These are phyloP conservation scores for Andrena cerasifolii DNA, from an alignment of 1,140 invertebrate species.

Conservation along the genomic window DNA sequence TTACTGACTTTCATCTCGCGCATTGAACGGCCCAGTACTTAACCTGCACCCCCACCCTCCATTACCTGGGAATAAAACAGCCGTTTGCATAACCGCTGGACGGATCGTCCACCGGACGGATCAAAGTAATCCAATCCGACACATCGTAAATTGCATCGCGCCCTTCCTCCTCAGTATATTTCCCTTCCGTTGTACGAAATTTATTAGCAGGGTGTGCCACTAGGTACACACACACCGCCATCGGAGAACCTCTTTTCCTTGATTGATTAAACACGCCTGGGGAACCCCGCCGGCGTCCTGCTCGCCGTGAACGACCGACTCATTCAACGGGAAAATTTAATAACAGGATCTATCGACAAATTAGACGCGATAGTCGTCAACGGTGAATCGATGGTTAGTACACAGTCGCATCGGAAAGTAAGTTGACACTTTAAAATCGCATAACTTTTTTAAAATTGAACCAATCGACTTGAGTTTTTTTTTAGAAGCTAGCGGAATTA, in stretches of 20 bases:
- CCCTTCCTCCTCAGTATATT: neutral
- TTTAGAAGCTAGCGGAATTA: too few relatives aligned
- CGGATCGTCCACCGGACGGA: conserved; percentile 10
- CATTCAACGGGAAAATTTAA: conserved; percentile 31
- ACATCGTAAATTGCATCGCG: conserved; percentile 33
- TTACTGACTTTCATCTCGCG: too few relatives aligned
- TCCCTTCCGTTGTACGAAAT: conserved; percentile 31
- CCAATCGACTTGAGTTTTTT: too few relatives aligned
- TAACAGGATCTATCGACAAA: conserved; percentile 32
- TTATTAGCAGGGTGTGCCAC: conserved; percentile 46
- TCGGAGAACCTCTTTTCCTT: conserved; percentile 28
- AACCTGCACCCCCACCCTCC: neutral
- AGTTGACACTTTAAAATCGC: too few relatives aligned
- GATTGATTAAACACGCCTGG: conserved; percentile 41
- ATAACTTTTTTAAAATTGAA: too few relatives aligned
- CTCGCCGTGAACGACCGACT: neutral
- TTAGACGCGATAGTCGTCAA: conserved; percentile 2
- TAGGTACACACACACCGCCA: conserved; percentile 15
- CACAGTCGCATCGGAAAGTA: too few relatives aligned
- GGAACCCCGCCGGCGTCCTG: neutral
- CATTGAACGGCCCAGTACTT: too few relatives aligned
- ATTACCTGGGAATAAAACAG: conserved; percentile 12
- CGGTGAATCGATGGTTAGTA: neutral
- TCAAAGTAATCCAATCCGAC: conserved; percentile 46
- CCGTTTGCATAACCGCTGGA: conserved; percentile 21